Evolutionary conservation across 2,797 vertebrate genomes (phyloP), one percentile per base, ranked within the genome.

Genomic region (Microtus californicus): DNA sequence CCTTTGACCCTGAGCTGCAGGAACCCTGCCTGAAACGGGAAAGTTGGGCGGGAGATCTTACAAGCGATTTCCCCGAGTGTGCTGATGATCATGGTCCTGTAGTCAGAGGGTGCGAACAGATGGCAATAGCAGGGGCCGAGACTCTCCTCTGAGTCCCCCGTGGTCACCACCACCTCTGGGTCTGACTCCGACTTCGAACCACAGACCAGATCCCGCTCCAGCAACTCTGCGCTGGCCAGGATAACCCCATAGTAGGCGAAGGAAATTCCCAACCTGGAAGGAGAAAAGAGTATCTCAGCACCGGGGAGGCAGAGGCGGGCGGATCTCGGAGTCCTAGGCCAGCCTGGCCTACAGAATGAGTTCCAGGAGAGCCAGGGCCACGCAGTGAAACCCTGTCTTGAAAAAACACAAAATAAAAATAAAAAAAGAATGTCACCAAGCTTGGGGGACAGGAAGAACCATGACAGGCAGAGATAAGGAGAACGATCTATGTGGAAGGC

Each of bases 191-290:
- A 37, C 17, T 48, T 23, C 0, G 96, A 98, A 76, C 99, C 97
- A 13, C 99, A 99, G 87, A 99, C 74, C 9, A 99, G 89, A 96
- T 99, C 99, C 89, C 98, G 98, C 98, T 99, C 99, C 98, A 99
- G 95, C 74, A 99, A 96, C 98, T 99, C 99, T 0, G 99, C 98
- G 0, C 99, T 99, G 97, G 99, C 99, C 98, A 99, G 97, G 69
- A 99, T 99, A 0, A 99, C 99, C 0, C 99, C 99, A 0, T 99
- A 99, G 89, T 99, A 99, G 2, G 98, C 98, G 0, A 99, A 99
- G 6, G 99, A 99, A 17, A 99, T 99, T 82, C 99, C 99, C 6
- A 99, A 99, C 99, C 99, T 99, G 96, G 34, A 67, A 51, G 74
- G 59, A 93, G 54, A 48, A 43, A 14, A 73, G 40, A 56, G 1